Evolutionary conservation across 2,888 invertebrate genomes (phyloP), one percentile per base, ranked within the genome.

Genomic region (Hirtodrosophila duncani): DNA sequence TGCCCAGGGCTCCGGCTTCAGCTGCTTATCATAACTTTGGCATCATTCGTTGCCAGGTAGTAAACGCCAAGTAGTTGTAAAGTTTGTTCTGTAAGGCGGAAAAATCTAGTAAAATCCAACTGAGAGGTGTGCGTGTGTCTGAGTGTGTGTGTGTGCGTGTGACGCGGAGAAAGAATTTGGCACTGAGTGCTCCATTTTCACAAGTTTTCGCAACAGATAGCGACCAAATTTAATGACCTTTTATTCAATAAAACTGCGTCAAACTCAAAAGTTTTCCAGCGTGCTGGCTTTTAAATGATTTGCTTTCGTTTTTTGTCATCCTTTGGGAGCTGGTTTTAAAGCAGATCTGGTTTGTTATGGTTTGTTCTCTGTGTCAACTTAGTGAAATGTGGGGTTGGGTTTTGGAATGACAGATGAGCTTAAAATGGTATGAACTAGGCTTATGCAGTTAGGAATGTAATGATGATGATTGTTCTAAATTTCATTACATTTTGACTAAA

Each of bases 201-300:
- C 75, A 69, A 78, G 46, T 75, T 78, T 65, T 63, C 65, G 63
- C 70, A 57, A 63, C 62, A 81, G 75, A 75, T 75, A 81, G 79
- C 79, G 71, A 80, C 81, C 79, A 78, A 75, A 75, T 75, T 81
- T 75, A 75, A 75, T 75, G 75, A 81, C 65, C 81, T 74, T 72
- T 75, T 75, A 75, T 75, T 75, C 79, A 75, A 75, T 75, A 70
- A 75, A 81, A 71, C 72, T 63, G 68, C 80, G 59, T 52, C 37
- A 52, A 79, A 67, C 64, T 55, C 51, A 51, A 55, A 69, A 69
- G 46, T 38, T 56, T 61, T 44, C 23, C 38, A 30, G 14, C 36
- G 36, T 29, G 34, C 29, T 14, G 14, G 13, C 51, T 20, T 36
- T 9, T 30, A 51, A 31, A 52, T 24, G 24, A n/a, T 37, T 26